A percentile compares a stretch with the other conserved stretches of the same genome.
Evolutionary conservation across 1,140 invertebrate species (phyloP).

Genomic region (Stenopsyche tienmushanensis): DNA sequence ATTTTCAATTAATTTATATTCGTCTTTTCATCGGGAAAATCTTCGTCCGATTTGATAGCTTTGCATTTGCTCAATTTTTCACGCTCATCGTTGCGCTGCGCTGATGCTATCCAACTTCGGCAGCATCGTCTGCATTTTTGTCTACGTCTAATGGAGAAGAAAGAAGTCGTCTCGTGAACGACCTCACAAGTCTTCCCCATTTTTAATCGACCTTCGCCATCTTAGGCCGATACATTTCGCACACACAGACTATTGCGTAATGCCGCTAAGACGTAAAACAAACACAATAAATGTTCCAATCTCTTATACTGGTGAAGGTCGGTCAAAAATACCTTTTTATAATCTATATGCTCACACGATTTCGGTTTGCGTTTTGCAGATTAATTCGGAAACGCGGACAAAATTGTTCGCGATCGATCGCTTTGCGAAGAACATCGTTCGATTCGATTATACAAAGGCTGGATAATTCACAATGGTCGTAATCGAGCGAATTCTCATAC

Average conservation of each 20-base stretch:
- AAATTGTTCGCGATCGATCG: not conserved
- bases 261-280: constrained; percentile 30
- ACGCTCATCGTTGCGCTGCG: no score
- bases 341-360: not conserved
- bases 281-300: constrained; percentile 21
- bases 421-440: not conserved
- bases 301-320: constrained; percentile 13
- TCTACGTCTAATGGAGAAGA: no score
- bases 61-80: no score
- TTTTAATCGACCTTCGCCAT: constrained; percentile 11
- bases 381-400: no score
- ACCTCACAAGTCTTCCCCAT: constrained; percentile 17
- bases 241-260: constrained; percentile 7
- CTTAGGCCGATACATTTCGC: constrained; percentile 2
- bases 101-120: no score
- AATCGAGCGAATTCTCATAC: not conserved
- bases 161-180: constrained; percentile 17
- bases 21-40: no score
- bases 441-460: no score
- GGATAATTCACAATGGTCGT: no score
- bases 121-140: no score
- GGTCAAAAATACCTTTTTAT: constrained; percentile 23
- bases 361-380: not conserved
- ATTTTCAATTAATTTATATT: no score
- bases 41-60: no score